Evolutionary conservation across 2,888 invertebrate species (phyloP).

Genomic region (Ceriagrion tenellum): DNA sequence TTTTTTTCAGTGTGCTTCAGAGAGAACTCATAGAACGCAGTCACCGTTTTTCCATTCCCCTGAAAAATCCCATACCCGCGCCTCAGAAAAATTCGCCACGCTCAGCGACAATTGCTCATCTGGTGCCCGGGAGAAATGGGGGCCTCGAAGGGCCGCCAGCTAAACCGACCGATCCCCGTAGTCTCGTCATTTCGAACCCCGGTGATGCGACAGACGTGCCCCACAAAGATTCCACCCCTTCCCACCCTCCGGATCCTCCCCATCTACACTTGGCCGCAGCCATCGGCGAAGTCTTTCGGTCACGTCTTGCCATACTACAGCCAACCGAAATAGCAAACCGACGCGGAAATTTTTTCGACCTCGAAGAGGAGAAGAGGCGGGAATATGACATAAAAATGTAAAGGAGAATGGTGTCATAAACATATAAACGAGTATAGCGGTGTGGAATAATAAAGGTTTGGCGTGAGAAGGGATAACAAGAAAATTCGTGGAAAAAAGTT

Average conservation of each 20-base stretch:
- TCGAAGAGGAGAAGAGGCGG: background rate
- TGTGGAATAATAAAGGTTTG: background rate
- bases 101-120: constrained; percentile 5
- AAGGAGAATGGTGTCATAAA: background rate
- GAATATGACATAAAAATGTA: background rate
- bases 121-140: background rate
- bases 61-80: background rate
- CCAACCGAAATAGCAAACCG: background rate
- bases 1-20: background rate
- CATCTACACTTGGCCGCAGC: no score
- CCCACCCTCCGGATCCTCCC: background rate
- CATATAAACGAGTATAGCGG: background rate
- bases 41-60: background rate
- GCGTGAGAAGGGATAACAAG: background rate
- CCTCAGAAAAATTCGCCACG: background rate
- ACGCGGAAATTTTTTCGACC: background rate
- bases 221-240: background rate
- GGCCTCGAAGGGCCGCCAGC: background rate
- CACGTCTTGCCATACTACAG: background rate
- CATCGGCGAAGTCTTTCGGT: background rate
- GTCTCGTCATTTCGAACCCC: background rate
- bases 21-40: background rate
- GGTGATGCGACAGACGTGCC: background rate
- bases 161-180: background rate
- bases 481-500: no score